phyloP scores from a whole-genome alignment of 92 coral and sea anemone species.

The Phenganax marumi region DNA sequence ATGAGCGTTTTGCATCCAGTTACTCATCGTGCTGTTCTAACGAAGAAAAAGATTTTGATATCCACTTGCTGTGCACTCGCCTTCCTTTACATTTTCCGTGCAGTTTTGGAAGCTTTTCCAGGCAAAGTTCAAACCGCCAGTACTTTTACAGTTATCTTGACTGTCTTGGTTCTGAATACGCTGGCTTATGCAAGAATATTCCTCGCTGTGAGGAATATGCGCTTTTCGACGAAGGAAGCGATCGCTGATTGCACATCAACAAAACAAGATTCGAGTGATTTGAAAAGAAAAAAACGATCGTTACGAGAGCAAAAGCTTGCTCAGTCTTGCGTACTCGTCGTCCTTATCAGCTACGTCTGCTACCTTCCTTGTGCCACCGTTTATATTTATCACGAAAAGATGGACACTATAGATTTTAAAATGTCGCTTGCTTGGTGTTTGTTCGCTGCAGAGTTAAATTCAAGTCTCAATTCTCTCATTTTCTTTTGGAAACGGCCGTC shows the following conservation, averaged over 20 bases:
- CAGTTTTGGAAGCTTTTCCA: not conserved
- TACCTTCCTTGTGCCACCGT: not conserved
- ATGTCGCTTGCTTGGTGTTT: not conserved
- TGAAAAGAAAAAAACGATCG: not conserved
- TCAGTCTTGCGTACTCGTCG: conserved; percentile 7
- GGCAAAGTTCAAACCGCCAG: not conserved
- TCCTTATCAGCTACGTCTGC: not conserved
- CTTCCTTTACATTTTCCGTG: not conserved
- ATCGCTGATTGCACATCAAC: not conserved
- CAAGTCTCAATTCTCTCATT: not conserved
- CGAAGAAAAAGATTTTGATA: not conserved
- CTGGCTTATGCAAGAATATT: not conserved
- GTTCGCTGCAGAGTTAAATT: not conserved
- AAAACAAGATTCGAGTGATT: not conserved
- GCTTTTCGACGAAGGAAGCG: not conserved
- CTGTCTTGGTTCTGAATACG: not conserved
- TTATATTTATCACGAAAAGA: not conserved
- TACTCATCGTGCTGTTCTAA: not conserved
- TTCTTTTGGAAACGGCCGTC: conserved; percentile 9
- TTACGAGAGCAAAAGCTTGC: conserved; percentile 5
- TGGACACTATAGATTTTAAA: not conserved
- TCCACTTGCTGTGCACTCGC: not conserved
- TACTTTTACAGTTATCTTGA: not conserved
- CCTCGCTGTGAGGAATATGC: not conserved
- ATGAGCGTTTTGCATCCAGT: not conserved